Conservation (phyloP, 2,797 vertebrate species). For the Syngnathus rostellatus region DNA sequence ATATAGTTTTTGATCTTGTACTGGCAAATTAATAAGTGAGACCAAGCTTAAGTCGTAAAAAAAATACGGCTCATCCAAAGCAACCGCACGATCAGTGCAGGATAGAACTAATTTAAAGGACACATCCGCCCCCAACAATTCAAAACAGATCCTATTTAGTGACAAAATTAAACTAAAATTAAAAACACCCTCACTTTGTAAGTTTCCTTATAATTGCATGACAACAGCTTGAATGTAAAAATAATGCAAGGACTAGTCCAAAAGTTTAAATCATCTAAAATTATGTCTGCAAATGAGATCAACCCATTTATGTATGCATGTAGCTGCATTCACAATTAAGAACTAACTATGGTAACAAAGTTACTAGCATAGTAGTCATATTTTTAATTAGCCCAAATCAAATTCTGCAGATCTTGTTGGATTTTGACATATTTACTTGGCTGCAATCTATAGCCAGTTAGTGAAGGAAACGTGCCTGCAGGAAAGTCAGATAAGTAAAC, state of each 20-base stretch:
- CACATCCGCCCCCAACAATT: neutral
- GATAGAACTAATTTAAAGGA: neutral
- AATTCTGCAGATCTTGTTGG: too few species aligned
- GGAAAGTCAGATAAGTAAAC: too few species aligned
- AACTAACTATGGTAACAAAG: too few species aligned
- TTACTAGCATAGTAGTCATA: too few species aligned
- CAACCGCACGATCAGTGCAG: neutral
- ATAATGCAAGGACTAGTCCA: neutral
- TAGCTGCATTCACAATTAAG: too few species aligned
- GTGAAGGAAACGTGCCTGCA: neutral
- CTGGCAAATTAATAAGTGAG: neutral
- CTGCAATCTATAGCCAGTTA: neutral
- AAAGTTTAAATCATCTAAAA: neutral
- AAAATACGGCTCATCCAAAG: neutral
- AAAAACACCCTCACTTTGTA: too few species aligned
- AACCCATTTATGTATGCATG: too few species aligned
- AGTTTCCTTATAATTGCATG: neutral
- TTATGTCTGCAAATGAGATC: too few species aligned
- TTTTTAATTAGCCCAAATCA: too few species aligned
- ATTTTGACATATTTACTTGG: too few species aligned
- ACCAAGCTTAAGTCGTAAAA: neutral
- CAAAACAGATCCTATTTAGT: too few species aligned
- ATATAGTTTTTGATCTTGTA: neutral
- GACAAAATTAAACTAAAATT: too few species aligned
- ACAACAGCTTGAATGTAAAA: neutral